Conservation (phyloP, 2,888 invertebrate genomes). For the Pollenia angustigena region DNA sequence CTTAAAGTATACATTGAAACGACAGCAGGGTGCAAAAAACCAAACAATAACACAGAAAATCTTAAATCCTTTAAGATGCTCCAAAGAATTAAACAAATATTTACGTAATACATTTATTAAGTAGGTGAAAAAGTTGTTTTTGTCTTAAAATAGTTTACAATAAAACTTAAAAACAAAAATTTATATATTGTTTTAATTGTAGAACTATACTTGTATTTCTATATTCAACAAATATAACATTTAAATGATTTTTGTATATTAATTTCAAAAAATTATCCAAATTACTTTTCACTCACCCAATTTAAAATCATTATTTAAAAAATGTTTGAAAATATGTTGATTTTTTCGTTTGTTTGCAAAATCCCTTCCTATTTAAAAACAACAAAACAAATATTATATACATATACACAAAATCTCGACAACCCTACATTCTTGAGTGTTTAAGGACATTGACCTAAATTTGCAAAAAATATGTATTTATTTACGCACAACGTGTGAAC, state of each 20-base stretch:
- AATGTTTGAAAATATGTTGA: not conserved
- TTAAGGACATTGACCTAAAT: slow-evolving; percentile 11
- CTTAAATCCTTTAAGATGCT: not conserved
- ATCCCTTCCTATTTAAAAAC: not conserved
- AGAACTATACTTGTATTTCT: no score
- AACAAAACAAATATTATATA: not conserved
- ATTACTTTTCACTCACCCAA: not conserved
- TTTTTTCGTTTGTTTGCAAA: not conserved
- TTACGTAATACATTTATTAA: not conserved
- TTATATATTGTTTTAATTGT: no score
- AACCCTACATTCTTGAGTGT: not conserved
- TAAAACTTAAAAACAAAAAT: not conserved
- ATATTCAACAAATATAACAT: no score
- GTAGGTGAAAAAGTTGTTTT: not conserved
- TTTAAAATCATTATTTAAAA: not conserved
- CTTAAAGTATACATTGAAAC: not conserved
- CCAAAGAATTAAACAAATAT: not conserved
- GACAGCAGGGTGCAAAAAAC: not conserved
- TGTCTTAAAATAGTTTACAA: no score
- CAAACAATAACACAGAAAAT: not conserved
- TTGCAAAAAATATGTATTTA: not conserved
- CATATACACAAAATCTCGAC: not conserved
- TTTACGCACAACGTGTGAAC: slow-evolving; percentile 3
- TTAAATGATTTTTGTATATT: no score
- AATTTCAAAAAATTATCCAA: not conserved